Conservation (phyloP, 2,113 vertebrate genomes). For the Numida meleagris region DNA sequence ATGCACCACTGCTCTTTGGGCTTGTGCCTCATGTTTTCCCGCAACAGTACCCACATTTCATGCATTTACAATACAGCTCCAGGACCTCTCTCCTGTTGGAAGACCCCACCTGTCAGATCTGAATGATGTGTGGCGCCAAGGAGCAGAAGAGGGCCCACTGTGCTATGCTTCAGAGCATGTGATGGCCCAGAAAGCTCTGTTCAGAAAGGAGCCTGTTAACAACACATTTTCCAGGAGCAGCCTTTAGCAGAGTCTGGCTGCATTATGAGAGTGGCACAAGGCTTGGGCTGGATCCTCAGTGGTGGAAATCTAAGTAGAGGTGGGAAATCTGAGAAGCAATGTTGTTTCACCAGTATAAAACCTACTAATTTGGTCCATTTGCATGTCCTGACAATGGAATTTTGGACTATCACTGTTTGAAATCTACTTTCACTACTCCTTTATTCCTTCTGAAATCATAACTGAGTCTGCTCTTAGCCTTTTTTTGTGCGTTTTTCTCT, state of each 20-base stretch:
- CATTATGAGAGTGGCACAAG: fast-evolving
- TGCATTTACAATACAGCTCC: not conserved
- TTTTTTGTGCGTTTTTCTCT: not conserved
- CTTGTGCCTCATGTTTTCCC: not conserved
- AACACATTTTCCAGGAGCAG: not conserved
- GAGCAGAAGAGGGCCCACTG: not conserved
- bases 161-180: not conserved
- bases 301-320: not conserved
- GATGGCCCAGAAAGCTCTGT: not conserved
- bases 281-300: not conserved
- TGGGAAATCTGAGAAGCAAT: not conserved
- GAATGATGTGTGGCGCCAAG: not conserved
- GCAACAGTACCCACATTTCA: not conserved
- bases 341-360: not conserved
- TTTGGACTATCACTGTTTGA: not conserved
- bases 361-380: not conserved
- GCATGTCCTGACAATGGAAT: not conserved
- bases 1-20: not conserved
- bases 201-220: not conserved
- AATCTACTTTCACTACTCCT: not conserved
- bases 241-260: not conserved
- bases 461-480: not conserved
- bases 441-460: not conserved
- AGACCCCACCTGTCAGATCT: not conserved
- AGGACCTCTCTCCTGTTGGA: not conserved